phyloP scores from a whole-genome alignment of 2,113 vertebrate species.

The Coryphaenoides rupestris region DNA sequence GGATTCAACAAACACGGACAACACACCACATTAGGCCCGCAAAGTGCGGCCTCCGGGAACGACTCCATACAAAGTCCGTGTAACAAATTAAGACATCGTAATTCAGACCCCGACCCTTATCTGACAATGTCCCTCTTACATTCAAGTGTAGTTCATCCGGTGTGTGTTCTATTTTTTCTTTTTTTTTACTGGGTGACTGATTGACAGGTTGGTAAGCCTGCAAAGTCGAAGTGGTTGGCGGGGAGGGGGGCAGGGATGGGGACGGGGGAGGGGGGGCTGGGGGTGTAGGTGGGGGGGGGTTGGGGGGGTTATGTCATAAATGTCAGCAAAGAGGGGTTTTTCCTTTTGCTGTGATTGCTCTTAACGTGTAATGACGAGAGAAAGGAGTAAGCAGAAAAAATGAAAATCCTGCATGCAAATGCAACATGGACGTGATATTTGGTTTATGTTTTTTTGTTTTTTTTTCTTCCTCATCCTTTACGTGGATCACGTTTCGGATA shows the following conservation, averaged over 20 bases:
- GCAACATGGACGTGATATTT: constrained; percentile 73
- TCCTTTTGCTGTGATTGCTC: constrained; percentile 49
- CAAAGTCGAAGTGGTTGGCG: constrained; percentile 49
- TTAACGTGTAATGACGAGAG: constrained; percentile 50
- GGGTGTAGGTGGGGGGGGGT: too few relatives aligned
- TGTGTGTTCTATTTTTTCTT: constrained; percentile 3
- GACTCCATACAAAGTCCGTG: constrained; percentile 76
- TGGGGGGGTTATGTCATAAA: constrained; percentile 33
- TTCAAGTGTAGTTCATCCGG: constrained; percentile 75
- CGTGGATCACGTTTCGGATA: constrained; percentile 64
- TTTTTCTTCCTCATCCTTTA: constrained; percentile 61
- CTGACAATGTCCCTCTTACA: constrained; percentile 73
- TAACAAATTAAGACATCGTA: constrained; percentile 78
- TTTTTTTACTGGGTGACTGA: constrained; percentile 62
- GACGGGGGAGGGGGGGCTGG: too few relatives aligned
- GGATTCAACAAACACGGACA: constrained; percentile 77
- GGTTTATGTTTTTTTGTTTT: constrained; percentile 71
- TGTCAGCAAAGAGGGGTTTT: constrained; percentile 40
- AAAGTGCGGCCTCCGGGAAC: constrained; percentile 72
- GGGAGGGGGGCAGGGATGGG: background rate
- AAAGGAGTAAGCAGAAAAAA: constrained; percentile 66
- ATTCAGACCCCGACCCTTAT: constrained; percentile 63
- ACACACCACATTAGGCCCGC: constrained; percentile 75
- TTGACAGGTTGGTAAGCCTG: constrained; percentile 58
- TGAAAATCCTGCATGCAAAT: constrained; percentile 75